Conservation (phyloP, 2,797 vertebrate genomes). For the Geotrypetes seraphini region DNA sequence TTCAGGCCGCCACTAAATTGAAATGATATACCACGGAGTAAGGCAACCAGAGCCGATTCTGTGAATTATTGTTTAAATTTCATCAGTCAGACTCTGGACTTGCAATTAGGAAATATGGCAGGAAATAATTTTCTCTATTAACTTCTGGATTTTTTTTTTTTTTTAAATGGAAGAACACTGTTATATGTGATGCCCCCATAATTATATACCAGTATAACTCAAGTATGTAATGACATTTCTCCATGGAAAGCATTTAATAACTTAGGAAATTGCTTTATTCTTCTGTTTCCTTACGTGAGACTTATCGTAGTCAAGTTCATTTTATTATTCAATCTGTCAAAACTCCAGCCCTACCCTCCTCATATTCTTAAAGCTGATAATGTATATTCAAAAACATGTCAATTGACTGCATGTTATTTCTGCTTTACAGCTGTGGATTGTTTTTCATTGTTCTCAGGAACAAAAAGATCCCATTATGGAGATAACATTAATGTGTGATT, state of each 20-base stretch:
- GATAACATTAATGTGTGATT: neutral
- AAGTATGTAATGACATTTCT: conserved; percentile 56
- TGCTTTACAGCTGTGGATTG: neutral
- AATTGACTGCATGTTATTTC: conserved; percentile 16
- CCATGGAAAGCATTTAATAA: conserved; percentile 55
- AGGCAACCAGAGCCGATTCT: neutral
- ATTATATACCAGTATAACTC: conserved; percentile 50
- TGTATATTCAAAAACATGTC: conserved; percentile 26
- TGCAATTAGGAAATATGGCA: conserved; percentile 38
- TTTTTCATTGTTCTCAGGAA: conserved; percentile 18
- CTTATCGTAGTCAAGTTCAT: conserved; percentile 43
- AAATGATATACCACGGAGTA: too few relatives aligned
- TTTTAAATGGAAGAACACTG: conserved; percentile 36
- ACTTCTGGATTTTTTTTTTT: conserved; percentile 44
- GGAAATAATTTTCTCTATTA: conserved; percentile 35
- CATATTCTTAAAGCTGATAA: conserved; percentile 16
- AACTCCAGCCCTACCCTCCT: too few relatives aligned
- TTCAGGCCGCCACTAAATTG: too few relatives aligned
- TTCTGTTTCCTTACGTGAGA: conserved; percentile 53
- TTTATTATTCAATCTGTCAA: conserved; percentile 49
- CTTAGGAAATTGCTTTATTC: conserved; percentile 55
- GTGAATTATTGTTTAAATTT: conserved; percentile 11
- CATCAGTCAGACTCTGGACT: conserved; percentile 14
- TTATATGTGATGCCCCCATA: conserved; percentile 45
- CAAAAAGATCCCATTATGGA: neutral